phyloP scores from a whole-genome alignment of 35 echinoderm and acorn worm species.

The Stichopus chloronotus region DNA sequence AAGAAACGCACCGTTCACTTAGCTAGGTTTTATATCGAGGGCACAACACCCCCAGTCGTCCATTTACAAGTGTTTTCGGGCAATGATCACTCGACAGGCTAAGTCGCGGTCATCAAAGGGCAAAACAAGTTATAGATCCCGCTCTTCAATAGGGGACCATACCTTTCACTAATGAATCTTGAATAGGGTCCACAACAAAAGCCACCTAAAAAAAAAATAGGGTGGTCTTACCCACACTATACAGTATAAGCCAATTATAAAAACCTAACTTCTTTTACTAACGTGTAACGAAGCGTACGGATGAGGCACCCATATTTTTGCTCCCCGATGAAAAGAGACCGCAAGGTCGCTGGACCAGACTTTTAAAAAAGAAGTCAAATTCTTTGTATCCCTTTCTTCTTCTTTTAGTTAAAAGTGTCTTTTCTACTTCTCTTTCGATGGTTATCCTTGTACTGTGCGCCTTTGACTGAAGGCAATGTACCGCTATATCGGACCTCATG shows the following conservation, averaged over 20 bases:
- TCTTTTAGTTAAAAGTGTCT: not conserved
- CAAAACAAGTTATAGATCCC: slow-evolving; percentile 26
- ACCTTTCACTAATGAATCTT: slow-evolving; percentile 48
- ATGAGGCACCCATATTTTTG: not conserved
- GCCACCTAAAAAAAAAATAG: slow-evolving; percentile 21
- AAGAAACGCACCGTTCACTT: no score
- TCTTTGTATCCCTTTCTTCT: slow-evolving; percentile 31
- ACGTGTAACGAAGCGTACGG: slow-evolving; percentile 27
- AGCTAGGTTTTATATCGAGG: no score
- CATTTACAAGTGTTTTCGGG: no score
- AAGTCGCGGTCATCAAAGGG: slow-evolving; percentile 19
- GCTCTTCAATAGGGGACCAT: not conserved
- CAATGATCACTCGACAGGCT: not conserved
- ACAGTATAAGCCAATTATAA: slow-evolving; percentile 31
- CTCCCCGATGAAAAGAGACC: slow-evolving; percentile 7
- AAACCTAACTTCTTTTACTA: slow-evolving; percentile 38
- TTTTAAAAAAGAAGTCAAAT: slow-evolving; percentile 36
- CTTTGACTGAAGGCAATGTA: not conserved
- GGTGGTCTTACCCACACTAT: slow-evolving; percentile 19
- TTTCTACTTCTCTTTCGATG: not conserved
- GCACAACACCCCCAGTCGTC: no score
- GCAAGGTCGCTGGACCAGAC: not conserved
- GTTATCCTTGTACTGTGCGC: not conserved
- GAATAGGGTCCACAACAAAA: slow-evolving; percentile 18
- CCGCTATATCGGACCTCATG: not conserved